Percentiles rank a stretch among this genome's conserved stretches.
Conservation (phyloP, 2,113 vertebrate species). For the Desmodus rotundus region DNA sequence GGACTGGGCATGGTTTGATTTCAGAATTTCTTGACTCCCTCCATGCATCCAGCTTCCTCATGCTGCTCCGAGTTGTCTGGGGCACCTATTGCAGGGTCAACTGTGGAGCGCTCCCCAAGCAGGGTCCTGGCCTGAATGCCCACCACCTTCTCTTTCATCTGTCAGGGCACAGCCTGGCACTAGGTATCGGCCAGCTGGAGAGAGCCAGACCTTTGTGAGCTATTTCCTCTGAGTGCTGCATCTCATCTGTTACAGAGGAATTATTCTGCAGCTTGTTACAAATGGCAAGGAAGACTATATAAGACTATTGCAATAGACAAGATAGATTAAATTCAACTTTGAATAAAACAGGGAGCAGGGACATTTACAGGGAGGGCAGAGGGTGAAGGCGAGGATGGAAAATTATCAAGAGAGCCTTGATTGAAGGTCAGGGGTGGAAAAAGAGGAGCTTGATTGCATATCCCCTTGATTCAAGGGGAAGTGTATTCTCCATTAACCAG, state of each 20-base stretch:
- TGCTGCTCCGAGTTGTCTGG: rapidly evolving
- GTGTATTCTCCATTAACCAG: no score
- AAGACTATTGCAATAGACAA: neutral
- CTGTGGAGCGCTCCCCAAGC: neutral
- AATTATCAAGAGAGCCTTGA: neutral
- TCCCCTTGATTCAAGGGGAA: rapidly evolving
- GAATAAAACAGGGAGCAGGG: neutral
- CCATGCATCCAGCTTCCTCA: neutral
- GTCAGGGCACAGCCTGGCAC: no score
- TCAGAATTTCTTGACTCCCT: neutral
- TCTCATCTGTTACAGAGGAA: neutral
- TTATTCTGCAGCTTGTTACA: no score
- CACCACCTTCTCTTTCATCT: no score
- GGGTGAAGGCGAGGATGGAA: neutral
- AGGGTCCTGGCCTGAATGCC: no score
- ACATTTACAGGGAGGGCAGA: neutral
- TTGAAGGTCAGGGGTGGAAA: neutral
- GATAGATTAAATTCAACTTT: no score
- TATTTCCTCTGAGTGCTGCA: neutral
- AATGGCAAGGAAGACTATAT: no score
- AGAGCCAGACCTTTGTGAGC: neutral
- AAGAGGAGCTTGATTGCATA: neutral
- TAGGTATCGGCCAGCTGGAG: neutral
- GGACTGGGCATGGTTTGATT: rapidly evolving
- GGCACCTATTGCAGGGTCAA: rapidly evolving